Base-by-base conservation (phyloP, 1,140 invertebrate species). In the Anastatus disparis region DNA sequence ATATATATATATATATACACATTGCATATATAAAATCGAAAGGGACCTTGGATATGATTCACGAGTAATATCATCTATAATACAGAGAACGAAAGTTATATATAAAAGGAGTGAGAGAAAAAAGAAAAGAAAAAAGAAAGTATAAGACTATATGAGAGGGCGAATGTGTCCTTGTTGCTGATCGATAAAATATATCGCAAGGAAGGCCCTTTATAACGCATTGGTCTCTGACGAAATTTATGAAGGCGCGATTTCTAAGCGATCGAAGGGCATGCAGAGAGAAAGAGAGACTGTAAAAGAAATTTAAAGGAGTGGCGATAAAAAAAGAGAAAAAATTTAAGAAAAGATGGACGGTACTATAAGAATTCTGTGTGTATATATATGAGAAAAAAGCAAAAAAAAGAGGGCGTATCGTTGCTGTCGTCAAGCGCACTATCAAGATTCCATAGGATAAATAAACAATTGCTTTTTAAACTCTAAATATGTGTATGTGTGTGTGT, bases 171-270 rank as follows among this genome's bases (percentile, higher is more conserved):
- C 15, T 12, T 50, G 42, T 50, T 22, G 40, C 35, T 24, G 67
- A 62, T 70, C 67, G 67, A 70, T 70, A 70, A 70, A 70, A 63
- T 70, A 70, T 70, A 62, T 53, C 35, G 56, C 38, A 20, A 17
- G n/a, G n/a, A n/a, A 35, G 31, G 31, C 58, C 42, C 10, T 40
- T 61, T 58, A n/a, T 58, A 40, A 42, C 55, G 42, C 53, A 22
- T 12, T 29, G 55, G 35, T 17, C 58, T 40, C 24, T 24, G 38
- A 22, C 44, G 50, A 55, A 62, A 70, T 70, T 70, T 70, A 70
- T 70, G 58, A 58, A 35, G 58, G 58, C 67, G 58, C 38, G 67
- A 62, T 53, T 70, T 70, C 58, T 70, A 70, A 70, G 58, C 67
- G 58, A 53, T 24, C 31, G 55, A 63, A 20, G 38, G 59, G 59